phyloP scores from a whole-genome alignment of 1,140 invertebrate genomes.

The Vanessa tameamea region DNA sequence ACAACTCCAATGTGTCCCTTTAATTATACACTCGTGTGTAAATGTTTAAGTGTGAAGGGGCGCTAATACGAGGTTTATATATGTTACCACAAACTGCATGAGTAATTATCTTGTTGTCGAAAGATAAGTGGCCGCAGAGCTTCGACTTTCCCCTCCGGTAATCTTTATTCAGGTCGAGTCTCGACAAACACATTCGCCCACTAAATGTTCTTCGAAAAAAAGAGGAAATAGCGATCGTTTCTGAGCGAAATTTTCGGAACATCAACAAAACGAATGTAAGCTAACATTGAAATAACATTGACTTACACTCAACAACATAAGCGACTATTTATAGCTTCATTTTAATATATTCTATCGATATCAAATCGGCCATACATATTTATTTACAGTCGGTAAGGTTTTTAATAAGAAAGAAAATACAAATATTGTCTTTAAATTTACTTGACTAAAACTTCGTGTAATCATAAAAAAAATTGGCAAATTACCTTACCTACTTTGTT shows the following conservation, averaged over 20 bases:
- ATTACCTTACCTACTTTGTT: no score
- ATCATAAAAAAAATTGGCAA: no score
- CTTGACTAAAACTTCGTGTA: no score
- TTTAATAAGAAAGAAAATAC: no score
- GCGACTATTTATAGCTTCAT: no score
- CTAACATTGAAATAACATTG: not conserved
- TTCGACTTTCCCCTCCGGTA: slow-evolving; percentile 35
- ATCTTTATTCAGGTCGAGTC: slow-evolving; percentile 38
- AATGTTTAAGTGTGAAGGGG: slow-evolving; percentile 16
- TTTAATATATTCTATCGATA: not conserved
- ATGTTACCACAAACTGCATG: slow-evolving; percentile 31
- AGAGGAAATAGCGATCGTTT: slow-evolving; percentile 19
- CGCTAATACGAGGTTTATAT: slow-evolving; percentile 25
- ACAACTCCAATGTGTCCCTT: slow-evolving; percentile 5
- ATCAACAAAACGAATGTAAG: not conserved
- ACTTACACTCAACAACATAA: no score
- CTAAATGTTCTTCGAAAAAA: slow-evolving; percentile 30
- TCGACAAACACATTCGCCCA: slow-evolving; percentile 36
- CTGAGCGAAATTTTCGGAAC: slow-evolving; percentile 13
- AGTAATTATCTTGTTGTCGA: slow-evolving; percentile 39
- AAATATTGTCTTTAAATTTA: no score
- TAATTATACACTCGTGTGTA: slow-evolving; percentile 24
- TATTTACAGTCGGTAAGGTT: no score
- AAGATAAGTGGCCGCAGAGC: slow-evolving; percentile 33
- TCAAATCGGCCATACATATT: not conserved